phyloP scores from a whole-genome alignment of 1,140 invertebrate species.

The Arctopsyche grandis region DNA sequence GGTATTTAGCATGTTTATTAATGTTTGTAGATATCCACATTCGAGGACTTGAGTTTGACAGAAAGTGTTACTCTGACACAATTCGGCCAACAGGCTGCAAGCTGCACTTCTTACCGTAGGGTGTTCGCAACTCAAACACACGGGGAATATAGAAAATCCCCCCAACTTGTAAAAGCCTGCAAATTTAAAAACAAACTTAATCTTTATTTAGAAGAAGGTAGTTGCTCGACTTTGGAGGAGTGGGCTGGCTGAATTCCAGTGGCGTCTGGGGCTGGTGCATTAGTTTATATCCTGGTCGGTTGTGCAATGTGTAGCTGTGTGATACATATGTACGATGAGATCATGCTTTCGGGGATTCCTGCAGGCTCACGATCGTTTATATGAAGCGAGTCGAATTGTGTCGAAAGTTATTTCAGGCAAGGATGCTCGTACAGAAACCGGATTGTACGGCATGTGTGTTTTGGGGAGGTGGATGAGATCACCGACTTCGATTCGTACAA shows the following conservation, averaged over 20 bases:
- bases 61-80: conserved; percentile 83
- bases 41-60: conserved; percentile 76
- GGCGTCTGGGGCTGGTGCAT: too few species aligned
- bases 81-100: conserved; percentile 75
- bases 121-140: conserved; percentile 72
- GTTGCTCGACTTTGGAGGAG: too few species aligned
- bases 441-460: too few species aligned
- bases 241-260: too few species aligned
- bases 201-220: not conserved
- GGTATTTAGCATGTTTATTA: conserved; percentile 73
- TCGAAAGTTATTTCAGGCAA: too few species aligned
- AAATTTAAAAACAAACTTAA: conserved; percentile 51
- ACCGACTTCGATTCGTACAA: not conserved
- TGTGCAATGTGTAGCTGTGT: too few species aligned
- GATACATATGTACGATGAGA: too few species aligned
- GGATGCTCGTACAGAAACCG: too few species aligned
- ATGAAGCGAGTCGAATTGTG: too few species aligned
- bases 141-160: conserved; percentile 75
- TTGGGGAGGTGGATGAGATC: not conserved
- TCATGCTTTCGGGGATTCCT: too few species aligned
- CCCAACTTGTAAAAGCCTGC: conserved; percentile 84
- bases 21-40: conserved; percentile 70
- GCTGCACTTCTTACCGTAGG: conserved; percentile 70
- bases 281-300: too few species aligned
- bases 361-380: too few species aligned